A percentile compares a stretch with the other conserved stretches of the same genome.
Conservation (phyloP, 2,113 vertebrate genomes). For the Condylura cristata region DNA sequence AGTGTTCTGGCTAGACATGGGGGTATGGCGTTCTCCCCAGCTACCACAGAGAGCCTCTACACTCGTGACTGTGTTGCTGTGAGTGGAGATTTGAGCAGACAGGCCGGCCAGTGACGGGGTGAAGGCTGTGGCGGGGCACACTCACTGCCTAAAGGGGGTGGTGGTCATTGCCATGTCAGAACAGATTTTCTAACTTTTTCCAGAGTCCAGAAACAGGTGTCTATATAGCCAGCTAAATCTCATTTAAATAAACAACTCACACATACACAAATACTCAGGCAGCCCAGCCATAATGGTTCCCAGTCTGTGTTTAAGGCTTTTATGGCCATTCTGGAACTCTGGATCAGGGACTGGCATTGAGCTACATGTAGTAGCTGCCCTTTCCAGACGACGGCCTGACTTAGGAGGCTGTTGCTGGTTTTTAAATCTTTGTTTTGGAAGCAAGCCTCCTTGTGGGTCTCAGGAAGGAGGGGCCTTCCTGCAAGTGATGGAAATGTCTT, state of each 20-base stretch:
- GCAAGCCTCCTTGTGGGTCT: neutral
- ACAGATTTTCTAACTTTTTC: neutral
- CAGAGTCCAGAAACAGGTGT: neutral
- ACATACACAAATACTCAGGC: neutral
- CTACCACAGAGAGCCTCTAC: rapidly evolving
- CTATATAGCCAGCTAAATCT: neutral
- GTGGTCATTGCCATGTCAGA: neutral
- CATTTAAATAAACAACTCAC: too few relatives aligned
- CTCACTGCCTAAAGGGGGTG: neutral
- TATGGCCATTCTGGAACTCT: neutral
- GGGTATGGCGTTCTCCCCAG: neutral
- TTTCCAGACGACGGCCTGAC: neutral
- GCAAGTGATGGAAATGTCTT: neutral
- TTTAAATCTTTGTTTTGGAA: neutral
- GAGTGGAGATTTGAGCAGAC: neutral
- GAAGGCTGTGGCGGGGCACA: neutral
- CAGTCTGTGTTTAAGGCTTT: neutral
- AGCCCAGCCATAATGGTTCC: neutral
- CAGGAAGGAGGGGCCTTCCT: neutral
- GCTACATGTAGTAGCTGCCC: neutral
- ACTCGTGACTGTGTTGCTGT: rapidly evolving
- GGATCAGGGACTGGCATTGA: neutral
- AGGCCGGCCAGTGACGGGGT: neutral
- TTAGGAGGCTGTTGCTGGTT: neutral
- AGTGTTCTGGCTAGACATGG: neutral